A percentile compares a stretch with the other conserved stretches of the same genome.
Evolutionary conservation across 1,140 invertebrate genomes (phyloP).

Genomic region (Scaptomyza graminum): DNA sequence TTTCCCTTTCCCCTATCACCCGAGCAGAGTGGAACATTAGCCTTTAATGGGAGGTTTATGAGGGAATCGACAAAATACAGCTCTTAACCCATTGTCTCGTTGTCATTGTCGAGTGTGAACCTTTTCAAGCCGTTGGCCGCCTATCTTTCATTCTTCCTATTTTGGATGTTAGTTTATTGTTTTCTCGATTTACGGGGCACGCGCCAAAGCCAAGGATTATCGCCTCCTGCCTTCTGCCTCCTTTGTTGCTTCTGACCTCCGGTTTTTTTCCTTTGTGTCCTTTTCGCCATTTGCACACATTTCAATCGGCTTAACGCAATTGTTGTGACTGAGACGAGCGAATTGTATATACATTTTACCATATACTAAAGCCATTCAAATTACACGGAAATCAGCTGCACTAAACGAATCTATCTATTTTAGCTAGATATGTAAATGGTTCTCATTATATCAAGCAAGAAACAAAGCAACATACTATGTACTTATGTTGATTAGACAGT

Average conservation of each 20-base stretch:
- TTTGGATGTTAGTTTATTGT: not conserved
- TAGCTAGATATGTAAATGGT: too few relatives aligned
- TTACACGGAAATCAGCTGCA: conserved; percentile 31
- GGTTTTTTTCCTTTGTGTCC: conserved; percentile 18
- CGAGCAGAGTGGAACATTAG: conserved; percentile 1
- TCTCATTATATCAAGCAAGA: too few relatives aligned
- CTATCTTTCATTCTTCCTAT: not conserved
- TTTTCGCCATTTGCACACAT: conserved; percentile 38
- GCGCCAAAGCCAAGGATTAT: conserved; percentile 32
- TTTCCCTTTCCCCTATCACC: not conserved
- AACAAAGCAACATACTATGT: too few relatives aligned
- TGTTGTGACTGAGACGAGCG: conserved; percentile 48
- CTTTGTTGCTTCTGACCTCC: conserved; percentile 2
- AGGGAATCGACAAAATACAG: not conserved
- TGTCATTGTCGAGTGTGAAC: not conserved
- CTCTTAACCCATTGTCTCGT: conserved; percentile 8
- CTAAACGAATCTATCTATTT: too few relatives aligned
- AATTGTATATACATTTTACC: not conserved
- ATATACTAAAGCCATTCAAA: conserved; percentile 29
- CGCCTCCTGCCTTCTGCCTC: conserved; percentile 39
- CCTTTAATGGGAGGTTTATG: not conserved
- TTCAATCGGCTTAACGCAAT: conserved; percentile 51
- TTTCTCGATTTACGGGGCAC: conserved; percentile 17
- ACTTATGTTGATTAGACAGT: too few relatives aligned
- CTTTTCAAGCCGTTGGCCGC: too few relatives aligned